Percentiles rank a stretch among this genome's conserved stretches.
Evolutionary conservation across 2,797 vertebrate species (phyloP).

Genomic region (Crenuchus spilurus): DNA sequence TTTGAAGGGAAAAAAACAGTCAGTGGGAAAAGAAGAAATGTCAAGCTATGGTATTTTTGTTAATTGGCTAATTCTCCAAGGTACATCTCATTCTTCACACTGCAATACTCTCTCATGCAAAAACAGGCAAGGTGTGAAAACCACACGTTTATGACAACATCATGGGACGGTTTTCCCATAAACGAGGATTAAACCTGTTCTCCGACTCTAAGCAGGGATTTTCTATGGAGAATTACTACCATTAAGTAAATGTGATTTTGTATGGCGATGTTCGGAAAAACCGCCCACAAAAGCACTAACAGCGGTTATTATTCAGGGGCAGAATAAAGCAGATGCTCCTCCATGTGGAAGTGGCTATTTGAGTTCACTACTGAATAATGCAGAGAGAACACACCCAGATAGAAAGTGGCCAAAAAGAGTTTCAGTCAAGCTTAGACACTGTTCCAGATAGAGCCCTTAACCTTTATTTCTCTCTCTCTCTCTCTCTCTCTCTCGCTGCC

Average conservation of each 20-base stretch:
- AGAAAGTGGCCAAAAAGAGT: not conserved
- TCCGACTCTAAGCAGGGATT: not conserved
- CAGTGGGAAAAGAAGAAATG: conserved; percentile 39
- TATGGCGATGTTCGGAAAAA: not conserved
- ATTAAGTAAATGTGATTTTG: not conserved
- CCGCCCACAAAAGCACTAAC: conserved; percentile 17
- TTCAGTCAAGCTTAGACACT: not conserved
- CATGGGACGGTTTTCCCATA: not conserved
- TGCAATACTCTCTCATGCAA: not conserved
- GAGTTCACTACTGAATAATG: conserved; percentile 17
- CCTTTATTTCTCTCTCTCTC: not conserved
- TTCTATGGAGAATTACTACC: not conserved
- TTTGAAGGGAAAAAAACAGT: conserved; percentile 44
- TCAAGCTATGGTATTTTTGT: conserved; percentile 49
- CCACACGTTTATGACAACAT: not conserved
- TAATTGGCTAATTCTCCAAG: conserved; percentile 40
- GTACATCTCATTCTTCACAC: not conserved
- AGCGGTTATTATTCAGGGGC: not conserved
- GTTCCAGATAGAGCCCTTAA: not conserved
- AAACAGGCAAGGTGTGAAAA: conserved; percentile 1
- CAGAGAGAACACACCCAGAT: not conserved
- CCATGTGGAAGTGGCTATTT: not conserved
- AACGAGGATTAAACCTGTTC: not conserved
- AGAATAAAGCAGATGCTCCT: conserved; percentile 7
- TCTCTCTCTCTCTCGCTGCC: not conserved